These are phyloP conservation scores for Beris morrisii DNA, from an alignment of 2,888 invertebrate species.

Conservation along the genomic window DNA sequence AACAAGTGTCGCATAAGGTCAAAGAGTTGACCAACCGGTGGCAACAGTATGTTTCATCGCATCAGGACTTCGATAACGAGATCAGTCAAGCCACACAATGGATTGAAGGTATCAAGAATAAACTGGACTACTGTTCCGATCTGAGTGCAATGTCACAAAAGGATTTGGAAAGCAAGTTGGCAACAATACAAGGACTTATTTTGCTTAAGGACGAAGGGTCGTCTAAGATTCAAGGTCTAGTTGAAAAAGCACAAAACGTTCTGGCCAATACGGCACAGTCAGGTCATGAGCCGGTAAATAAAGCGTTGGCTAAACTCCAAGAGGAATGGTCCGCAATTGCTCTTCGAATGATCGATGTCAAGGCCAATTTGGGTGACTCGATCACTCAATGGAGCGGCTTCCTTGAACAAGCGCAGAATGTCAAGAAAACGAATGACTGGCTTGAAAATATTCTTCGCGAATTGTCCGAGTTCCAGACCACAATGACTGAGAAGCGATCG, in stretches of 20 bases:
- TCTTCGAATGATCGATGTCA: constrained; percentile 87
- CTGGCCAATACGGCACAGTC: constrained; percentile 86
- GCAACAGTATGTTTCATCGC: constrained; percentile 87
- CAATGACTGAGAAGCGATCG: constrained; percentile 81
- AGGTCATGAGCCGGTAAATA: constrained; percentile 86
- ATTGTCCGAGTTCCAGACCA: constrained; percentile 73
- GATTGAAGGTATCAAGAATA: constrained; percentile 80
- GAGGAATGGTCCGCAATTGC: constrained; percentile 88
- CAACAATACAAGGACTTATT: constrained; percentile 81
- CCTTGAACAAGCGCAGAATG: constrained; percentile 81
- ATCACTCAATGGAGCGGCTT: constrained; percentile 91
- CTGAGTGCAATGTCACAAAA: constrained; percentile 78
- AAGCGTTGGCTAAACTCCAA: constrained; percentile 78
- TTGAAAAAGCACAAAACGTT: constrained; percentile 89
- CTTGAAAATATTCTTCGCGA: constrained; percentile 75
- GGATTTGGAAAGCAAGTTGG: constrained; percentile 82
- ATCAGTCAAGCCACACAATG: constrained; percentile 79
- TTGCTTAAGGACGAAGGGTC: constrained; percentile 94
- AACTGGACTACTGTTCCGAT: constrained; percentile 85
- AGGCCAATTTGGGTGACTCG: constrained; percentile 82
- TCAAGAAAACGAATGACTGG: constrained; percentile 79
- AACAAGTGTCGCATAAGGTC: constrained; percentile 84
- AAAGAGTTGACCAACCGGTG: constrained; percentile 89
- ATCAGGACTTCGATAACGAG: constrained; percentile 84
- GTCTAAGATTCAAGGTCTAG: constrained; percentile 79